Base-by-base conservation (phyloP, 2,113 vertebrate species). In the Pterocles gutturalis region DNA sequence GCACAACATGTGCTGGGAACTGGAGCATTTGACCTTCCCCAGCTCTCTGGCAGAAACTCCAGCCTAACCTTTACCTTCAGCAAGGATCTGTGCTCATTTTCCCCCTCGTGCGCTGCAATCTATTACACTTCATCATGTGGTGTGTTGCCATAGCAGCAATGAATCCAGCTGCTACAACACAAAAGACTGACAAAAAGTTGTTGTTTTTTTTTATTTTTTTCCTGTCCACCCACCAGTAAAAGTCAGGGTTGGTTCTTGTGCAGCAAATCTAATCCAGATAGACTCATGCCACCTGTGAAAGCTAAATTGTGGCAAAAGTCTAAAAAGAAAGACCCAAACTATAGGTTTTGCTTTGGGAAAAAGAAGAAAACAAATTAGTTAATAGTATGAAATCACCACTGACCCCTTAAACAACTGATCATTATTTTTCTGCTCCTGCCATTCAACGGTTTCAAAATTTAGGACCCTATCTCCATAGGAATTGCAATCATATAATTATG, bases 81-180 rank as follows among this genome's bases (percentile, higher is more conserved):
- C 96, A 97, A 97, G 97, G 97, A 97, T 98, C 98, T 97, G 97
- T 96, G 98, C 97, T 98, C 97, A 96, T 98, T 98, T 98, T 90
- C 90, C 95, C 96, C 97, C 97, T 97, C 93, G 93, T 96, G 98
- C 57, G 95, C 94, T 96, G 99, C 99, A 99, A 99, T 99, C 98
- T 99, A 99, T 99, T 99, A 99, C 99, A 99, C 98, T 98, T 99
- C 98, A 99, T 99, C 99, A 99, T 99, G 99, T 99, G 99, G 98
- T 99, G 96, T 93, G 99, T 99, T 99, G 96, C 99, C 98, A 99
- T 99, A 98, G 99, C 87, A 99, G 98, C 99, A 97, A 97, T 98
- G 98, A 99, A 99, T 99, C 98, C 98, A 98, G 98, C 98, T 98
- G 97, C 98, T 98, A 97, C 92, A 95, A 98, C 97, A 98, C 97